These are phyloP conservation scores for Arothron firmamentum DNA, from an alignment of 2,113 vertebrate species.

Conservation along the genomic window DNA sequence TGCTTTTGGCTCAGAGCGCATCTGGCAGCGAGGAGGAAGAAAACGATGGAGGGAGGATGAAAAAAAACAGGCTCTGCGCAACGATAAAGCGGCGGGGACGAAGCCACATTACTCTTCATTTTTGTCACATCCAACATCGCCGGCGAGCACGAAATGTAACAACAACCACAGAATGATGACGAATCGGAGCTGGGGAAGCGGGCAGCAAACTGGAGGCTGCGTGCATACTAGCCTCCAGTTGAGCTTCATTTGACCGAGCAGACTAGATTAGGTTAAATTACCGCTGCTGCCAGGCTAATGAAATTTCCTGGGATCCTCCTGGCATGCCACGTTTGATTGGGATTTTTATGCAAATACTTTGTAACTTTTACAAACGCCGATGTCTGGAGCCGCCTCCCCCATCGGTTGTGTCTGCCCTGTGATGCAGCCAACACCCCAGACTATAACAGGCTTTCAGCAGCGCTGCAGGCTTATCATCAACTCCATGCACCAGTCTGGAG, in stretches of 20 bases:
- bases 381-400: slow-evolving; percentile 4
- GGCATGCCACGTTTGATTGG: background rate
- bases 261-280: slow-evolving; percentile 32
- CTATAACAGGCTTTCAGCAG: slow-evolving; percentile 46
- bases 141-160: slow-evolving; percentile 61
- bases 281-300: slow-evolving; percentile 33
- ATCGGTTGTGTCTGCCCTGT: slow-evolving; percentile 12
- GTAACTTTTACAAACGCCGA: background rate
- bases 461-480: slow-evolving; percentile 60
- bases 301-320: slow-evolving; percentile 27
- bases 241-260: slow-evolving; percentile 31
- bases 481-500: slow-evolving; percentile 55
- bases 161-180: slow-evolving; percentile 62
- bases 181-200: slow-evolving; percentile 40
- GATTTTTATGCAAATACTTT: background rate
- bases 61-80: slow-evolving; percentile 16
- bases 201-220: slow-evolving; percentile 33
- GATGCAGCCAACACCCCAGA: slow-evolving; percentile 20
- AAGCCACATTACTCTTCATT: slow-evolving; percentile 72
- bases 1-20: slow-evolving; percentile 61
- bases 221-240: slow-evolving; percentile 29
- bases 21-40: background rate
- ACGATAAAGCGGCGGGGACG: slow-evolving; percentile 38
- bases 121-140: slow-evolving; percentile 54
- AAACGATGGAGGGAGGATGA: slow-evolving; percentile 1